Evolutionary conservation across 1,140 invertebrate genomes (phyloP), one percentile per base, ranked within the genome.

Genomic region (Zaprionus africanus): DNA sequence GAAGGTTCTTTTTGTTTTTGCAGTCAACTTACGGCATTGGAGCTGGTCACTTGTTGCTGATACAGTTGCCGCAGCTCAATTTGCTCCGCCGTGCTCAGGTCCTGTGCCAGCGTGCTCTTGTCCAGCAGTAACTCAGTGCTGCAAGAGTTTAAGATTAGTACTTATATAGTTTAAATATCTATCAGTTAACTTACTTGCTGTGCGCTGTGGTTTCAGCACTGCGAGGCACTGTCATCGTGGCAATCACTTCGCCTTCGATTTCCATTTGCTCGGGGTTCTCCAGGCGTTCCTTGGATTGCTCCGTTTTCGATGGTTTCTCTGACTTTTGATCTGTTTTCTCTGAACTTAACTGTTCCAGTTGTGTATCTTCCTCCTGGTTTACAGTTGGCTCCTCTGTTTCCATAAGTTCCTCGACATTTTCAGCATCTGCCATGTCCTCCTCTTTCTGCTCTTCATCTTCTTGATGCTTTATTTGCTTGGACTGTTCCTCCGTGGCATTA

Each of bases 401-500:
- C 81, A 74, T 93, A 51, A 65, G 12, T 17, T 87, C 93, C 13
- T 93, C 93, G 12, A 93, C 85, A 46, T 94, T 94, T 75, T 95
- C 95, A 3, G 94, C 92, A 13, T 94, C 93, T 49, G 95, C 94
- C 41, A 95, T 78, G 56, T 94, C 91, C 5, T 96, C 94, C 3
- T 93, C 94, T 1, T 94, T 93, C 78, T 95, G 93, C 1, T 95
- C 94, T 36, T 94, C 94, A 60, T 95, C 93, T 38, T 92, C 85
- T 65, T 94, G 81, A 66, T 95, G 95, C 15, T 95, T 93, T 1
- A 95, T 94, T 75, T 96, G 95, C 69, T 96, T 94, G 1, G 96
- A 95, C 93, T 99, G 97, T 82, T 99, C 97, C 91, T 97, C 95
- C 0, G 96, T 96, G 1, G 96, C 96, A 54, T 95, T 95, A 71